Conservation (phyloP, 2,797 vertebrate genomes). For the Coregonus sp. region DNA sequence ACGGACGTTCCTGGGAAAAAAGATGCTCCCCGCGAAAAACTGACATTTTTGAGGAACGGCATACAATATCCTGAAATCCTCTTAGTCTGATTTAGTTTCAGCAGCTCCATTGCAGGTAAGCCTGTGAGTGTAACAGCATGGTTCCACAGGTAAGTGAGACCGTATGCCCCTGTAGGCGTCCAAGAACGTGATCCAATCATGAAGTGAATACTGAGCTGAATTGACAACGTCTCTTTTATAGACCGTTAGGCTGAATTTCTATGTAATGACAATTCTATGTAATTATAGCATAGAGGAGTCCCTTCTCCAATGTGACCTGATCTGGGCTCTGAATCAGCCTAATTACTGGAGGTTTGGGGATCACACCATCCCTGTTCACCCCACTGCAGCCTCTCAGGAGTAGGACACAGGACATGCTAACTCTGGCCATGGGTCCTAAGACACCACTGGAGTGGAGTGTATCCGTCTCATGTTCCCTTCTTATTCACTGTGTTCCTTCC, state of each 20-base stretch:
- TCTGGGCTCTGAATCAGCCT: neutral
- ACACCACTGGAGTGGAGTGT: constrained; percentile 44
- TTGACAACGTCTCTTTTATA: constrained; percentile 21
- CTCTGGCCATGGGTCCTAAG: neutral
- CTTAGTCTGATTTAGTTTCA: constrained; percentile 10
- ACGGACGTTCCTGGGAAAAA: constrained; percentile 45
- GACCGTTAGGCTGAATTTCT: constrained; percentile 12
- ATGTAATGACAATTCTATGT: neutral
- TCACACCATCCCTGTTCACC: constrained; percentile 19
- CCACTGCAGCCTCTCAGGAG: neutral
- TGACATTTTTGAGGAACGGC: neutral
- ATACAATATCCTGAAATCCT: constrained; percentile 18
- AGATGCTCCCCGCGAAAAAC: constrained; percentile 34
- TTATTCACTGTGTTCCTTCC: constrained; percentile 27
- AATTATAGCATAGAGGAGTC: constrained; percentile 4
- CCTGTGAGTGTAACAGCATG: constrained; percentile 51
- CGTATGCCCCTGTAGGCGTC: constrained; percentile 2
- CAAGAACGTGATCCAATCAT: constrained; percentile 8
- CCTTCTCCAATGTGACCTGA: neutral
- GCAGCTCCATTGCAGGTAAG: constrained; percentile 3
- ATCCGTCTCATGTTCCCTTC: constrained; percentile 22
- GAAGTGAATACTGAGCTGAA: neutral
- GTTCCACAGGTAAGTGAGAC: constrained; percentile 26
- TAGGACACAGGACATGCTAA: constrained; percentile 3
- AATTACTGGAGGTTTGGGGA: constrained; percentile 22